Evolutionary conservation across 1,140 invertebrate species (phyloP).

Genomic region (Drosophila equinoxialis): DNA sequence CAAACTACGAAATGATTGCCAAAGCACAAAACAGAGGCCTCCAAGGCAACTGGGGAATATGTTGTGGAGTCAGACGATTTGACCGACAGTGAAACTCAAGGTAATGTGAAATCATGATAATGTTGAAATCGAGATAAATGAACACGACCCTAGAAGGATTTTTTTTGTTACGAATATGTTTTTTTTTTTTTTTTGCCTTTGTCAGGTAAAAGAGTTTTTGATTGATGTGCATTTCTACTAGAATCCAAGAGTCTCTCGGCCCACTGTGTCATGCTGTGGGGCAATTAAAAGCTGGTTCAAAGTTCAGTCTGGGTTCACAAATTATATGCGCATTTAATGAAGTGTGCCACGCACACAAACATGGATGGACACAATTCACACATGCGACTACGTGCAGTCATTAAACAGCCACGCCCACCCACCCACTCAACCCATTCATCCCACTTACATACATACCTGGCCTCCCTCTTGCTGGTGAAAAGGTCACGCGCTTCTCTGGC

Average conservation of each 20-base stretch:
- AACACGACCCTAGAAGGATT: too few species aligned
- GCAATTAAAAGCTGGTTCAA: constrained; percentile 65
- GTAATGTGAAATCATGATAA: too few species aligned
- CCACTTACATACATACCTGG: constrained; percentile 7
- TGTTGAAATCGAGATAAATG: too few species aligned
- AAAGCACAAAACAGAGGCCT: constrained; percentile 13
- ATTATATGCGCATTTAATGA: constrained; percentile 74
- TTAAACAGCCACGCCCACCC: constrained; percentile 36
- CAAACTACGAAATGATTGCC: constrained; percentile 49
- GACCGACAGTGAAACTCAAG: too few species aligned
- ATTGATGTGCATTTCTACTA: background rate
- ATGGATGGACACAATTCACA: constrained; percentile 44
- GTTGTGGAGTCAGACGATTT: too few species aligned
- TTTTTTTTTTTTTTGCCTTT: background rate
- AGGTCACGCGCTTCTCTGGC: constrained; percentile 52
- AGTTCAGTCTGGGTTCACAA: constrained; percentile 52
- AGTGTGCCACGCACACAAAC: constrained; percentile 50
- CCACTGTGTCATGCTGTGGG: constrained; percentile 9
- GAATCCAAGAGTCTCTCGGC: background rate
- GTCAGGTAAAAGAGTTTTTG: background rate
- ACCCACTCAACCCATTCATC: background rate
- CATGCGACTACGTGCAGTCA: constrained; percentile 69
- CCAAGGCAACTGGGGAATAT: background rate
- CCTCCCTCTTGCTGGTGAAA: constrained; percentile 17
- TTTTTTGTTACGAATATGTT: too few species aligned